Percentiles rank a stretch among this genome's conserved stretches.
Evolutionary conservation across 2,797 vertebrate genomes (phyloP).

Genomic region (Myotis planiceps): DNA sequence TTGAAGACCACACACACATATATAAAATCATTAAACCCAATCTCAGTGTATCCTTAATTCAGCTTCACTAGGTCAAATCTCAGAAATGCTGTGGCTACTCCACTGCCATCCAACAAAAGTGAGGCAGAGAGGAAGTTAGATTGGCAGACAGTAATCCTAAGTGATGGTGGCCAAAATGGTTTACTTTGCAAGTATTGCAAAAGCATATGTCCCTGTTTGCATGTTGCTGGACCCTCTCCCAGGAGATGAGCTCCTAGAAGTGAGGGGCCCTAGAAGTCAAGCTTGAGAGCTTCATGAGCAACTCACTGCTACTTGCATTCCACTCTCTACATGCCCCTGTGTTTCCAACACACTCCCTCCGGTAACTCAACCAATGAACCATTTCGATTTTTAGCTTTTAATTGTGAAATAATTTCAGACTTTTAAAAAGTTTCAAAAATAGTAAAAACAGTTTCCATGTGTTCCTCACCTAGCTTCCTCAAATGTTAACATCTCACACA

Average conservation of each 20-base stretch:
- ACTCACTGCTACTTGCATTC: accelerated
- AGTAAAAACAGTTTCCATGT: neutral
- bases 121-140: neutral
- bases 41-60: neutral
- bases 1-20: neutral
- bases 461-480: too few relatives aligned
- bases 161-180: neutral
- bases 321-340: neutral
- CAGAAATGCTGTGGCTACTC: neutral
- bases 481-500: too few relatives aligned
- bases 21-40: neutral
- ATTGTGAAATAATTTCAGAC: neutral
- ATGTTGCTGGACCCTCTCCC: neutral
- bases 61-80: neutral
- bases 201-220: neutral
- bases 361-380: too few relatives aligned
- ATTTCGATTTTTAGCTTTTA: neutral
- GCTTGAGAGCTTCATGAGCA: neutral
- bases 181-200: neutral
- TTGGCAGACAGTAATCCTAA: neutral
- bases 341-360: neutral
- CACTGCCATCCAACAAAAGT: neutral
- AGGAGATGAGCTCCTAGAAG: neutral
- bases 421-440: neutral
- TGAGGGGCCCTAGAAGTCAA: neutral